Base-by-base conservation (phyloP, 2,888 invertebrate species). In the Drymonia ruficornis region DNA sequence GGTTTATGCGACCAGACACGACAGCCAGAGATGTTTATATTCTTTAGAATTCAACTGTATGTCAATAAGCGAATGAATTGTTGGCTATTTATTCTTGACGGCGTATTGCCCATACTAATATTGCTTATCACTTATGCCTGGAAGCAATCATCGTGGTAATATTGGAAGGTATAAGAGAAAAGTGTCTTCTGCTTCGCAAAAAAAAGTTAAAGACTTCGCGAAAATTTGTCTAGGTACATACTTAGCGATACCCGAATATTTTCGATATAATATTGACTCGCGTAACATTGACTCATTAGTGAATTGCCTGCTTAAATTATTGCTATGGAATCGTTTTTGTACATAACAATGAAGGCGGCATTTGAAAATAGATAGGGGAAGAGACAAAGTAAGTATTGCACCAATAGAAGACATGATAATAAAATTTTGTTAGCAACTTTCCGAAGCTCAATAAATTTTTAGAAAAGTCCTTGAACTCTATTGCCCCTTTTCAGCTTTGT, bases 1-100 rank as follows among this genome's bases (percentile, higher is more conserved):
- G 56, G 58, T 70, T 61, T 61, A 57, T 49, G 31, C 46, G 54
- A 28, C 45, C 65, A 51, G 53, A 61, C 59, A 54, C 38, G 52
- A 57, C 58, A 47, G 18, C 52, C 56, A 46, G 55, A 60, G 28
- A 63, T 70, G 61, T 65, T 61, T 60, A 46, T 65, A 62, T 54
- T 54, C 55, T 15, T 55, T 49, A 53, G 45, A 53, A 64, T 57
- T 40, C 44, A 44, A 45, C 34, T 49, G 49, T 18, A 36, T 47
- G 54, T 56, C 54, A 56, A 66, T 61, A 61, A 4, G 42, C 46
- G 52, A 58, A 53, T 53, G 38, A 53, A 7, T 12, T 54, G 49
- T 63, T 56, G 45, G 57, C 51, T 18, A 36, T 49, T 45, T 45
- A 23, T 15, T 28, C 15, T 45, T 23, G 15, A 8, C n/a, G 13